phyloP scores from a whole-genome alignment of 2,113 vertebrate genomes.

The Stigmatopora argus region DNA sequence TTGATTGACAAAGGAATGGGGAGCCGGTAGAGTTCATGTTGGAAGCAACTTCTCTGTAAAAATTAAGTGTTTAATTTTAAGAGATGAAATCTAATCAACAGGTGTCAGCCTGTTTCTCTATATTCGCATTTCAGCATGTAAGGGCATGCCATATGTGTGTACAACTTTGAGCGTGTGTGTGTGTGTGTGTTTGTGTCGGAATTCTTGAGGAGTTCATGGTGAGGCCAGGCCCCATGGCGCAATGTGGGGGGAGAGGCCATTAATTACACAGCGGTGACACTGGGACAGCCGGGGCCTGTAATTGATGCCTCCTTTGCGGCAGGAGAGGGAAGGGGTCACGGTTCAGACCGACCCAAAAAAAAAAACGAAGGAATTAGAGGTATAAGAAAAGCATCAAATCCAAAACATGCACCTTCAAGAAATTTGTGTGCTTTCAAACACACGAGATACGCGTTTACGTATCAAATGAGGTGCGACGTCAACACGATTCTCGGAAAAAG shows the following conservation, averaged over 20 bases:
- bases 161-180: slow-evolving; percentile 20
- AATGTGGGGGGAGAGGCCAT: slow-evolving; percentile 67
- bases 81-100: slow-evolving; percentile 14
- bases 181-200: slow-evolving; percentile 58
- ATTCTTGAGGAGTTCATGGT: slow-evolving; percentile 75
- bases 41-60: not conserved
- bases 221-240: slow-evolving; percentile 70
- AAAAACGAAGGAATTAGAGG: slow-evolving; percentile 21
- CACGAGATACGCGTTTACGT: not conserved
- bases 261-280: slow-evolving; percentile 75
- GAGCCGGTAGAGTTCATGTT: slow-evolving; percentile 34
- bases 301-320: slow-evolving; percentile 74
- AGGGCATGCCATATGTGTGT: slow-evolving; percentile 28
- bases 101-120: slow-evolving; percentile 25
- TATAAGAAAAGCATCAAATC: slow-evolving; percentile 22
- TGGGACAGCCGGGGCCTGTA: slow-evolving; percentile 64
- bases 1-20: slow-evolving; percentile 69
- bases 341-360: slow-evolving; percentile 40
- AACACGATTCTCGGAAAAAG: not conserved
- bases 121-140: slow-evolving; percentile 27
- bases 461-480: not conserved
- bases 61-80: not conserved
- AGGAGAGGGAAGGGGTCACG: slow-evolving; percentile 59
- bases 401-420: not conserved
- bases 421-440: not conserved